A percentile compares a stretch with the other conserved stretches of the same genome.
Conservation (phyloP, 2,113 vertebrate species). For the Gadus chalcogrammus region DNA sequence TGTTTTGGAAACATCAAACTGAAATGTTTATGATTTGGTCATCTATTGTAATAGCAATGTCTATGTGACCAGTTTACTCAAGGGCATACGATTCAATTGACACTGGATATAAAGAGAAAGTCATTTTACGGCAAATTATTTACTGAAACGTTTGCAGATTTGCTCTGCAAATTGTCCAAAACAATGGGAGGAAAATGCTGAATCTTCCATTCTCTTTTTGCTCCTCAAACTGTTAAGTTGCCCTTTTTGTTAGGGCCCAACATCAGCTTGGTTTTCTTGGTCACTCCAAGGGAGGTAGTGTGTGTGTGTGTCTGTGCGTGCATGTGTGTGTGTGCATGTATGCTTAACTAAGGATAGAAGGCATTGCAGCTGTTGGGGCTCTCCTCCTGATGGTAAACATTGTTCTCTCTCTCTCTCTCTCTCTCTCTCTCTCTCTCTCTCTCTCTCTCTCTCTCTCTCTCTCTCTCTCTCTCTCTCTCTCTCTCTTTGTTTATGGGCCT, state of each 20-base stretch:
- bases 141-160: background rate
- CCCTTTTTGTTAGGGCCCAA: conserved; percentile 59
- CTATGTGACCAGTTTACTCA: too few species aligned
- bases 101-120: too few species aligned
- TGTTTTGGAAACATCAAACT: too few species aligned
- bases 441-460: conserved; percentile 37
- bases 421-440: background rate
- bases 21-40: too few species aligned
- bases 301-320: background rate
- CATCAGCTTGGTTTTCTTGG: conserved; percentile 67
- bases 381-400: conserved; percentile 61
- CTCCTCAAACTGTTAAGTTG: conserved; percentile 22
- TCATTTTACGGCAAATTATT: too few species aligned
- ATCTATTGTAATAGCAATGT: too few species aligned
- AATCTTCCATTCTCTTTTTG: conserved; percentile 15
- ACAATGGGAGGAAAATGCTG: background rate
- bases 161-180: conserved; percentile 18
- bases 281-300: conserved; percentile 20
- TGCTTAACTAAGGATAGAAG: conserved; percentile 42
- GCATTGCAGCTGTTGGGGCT: conserved; percentile 67
- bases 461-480: conserved; percentile 12
- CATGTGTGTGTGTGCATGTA: conserved; percentile 10
- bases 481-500: conserved; percentile 60
- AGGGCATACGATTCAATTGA: too few species aligned
- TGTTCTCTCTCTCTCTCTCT: conserved; percentile 54